These are phyloP conservation scores for Coregonus suidteri DNA, from an alignment of 2,797 vertebrate genomes.

Conservation along the genomic window DNA sequence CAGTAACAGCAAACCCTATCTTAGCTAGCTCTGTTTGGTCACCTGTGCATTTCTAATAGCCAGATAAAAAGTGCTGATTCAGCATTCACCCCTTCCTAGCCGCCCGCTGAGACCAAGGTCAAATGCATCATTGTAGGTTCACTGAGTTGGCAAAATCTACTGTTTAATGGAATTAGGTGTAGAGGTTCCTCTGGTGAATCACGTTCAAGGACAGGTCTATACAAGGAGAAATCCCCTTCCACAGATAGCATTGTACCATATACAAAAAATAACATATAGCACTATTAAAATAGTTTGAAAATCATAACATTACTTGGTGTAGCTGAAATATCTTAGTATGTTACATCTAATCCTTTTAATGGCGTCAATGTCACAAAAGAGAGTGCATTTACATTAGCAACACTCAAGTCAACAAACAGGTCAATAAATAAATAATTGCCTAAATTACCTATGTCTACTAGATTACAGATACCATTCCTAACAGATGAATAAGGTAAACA, in stretches of 20 bases:
- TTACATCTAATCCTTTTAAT: too few species aligned
- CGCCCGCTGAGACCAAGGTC: slow-evolving; percentile 60
- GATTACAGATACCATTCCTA: background rate
- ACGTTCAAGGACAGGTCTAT: slow-evolving; percentile 62
- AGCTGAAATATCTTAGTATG: background rate
- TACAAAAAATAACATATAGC: background rate
- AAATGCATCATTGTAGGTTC: slow-evolving; percentile 68
- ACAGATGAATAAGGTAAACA: slow-evolving; percentile 2
- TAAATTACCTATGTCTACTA: background rate
- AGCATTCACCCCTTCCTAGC: slow-evolving; percentile 3
- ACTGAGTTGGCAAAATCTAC: slow-evolving; percentile 68
- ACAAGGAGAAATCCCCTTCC: slow-evolving; percentile 34
- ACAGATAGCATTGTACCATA: slow-evolving; percentile 5
- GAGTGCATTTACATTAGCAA: slow-evolving; percentile 17
- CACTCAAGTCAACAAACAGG: background rate
- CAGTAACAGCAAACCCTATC: slow-evolving; percentile 6
- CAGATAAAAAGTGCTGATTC: slow-evolving; percentile 29
- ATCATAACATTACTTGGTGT: background rate
- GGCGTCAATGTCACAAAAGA: background rate
- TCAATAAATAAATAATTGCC: slow-evolving; percentile 10
- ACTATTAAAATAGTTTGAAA: background rate
- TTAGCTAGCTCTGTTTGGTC: slow-evolving; percentile 29
- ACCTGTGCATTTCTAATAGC: slow-evolving; percentile 14
- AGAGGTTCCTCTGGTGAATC: slow-evolving; percentile 46
- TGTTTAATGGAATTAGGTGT: slow-evolving; percentile 69